Percentiles rank a stretch among this genome's conserved stretches.
Conservation (phyloP, 2,888 invertebrate genomes). For the Pachycephus smyrnensis region DNA sequence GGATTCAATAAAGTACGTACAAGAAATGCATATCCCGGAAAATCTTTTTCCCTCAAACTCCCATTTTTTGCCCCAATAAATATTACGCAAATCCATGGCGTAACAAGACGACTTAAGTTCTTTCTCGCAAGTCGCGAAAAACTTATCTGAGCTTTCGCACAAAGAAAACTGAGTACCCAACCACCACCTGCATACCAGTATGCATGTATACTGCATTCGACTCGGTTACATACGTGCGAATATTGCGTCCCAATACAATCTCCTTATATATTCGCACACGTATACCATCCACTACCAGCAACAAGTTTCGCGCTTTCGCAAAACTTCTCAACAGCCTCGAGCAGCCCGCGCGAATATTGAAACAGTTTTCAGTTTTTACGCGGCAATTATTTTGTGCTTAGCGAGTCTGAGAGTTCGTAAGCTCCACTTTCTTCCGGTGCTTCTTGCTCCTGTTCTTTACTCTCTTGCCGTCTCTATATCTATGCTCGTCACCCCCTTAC, state of each 20-base stretch:
- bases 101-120: neutral
- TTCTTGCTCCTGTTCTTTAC: neutral
- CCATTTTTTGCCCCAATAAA: neutral
- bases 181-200: neutral
- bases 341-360: slow-evolving; percentile 31
- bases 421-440: slow-evolving; percentile 6
- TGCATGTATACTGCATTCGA: neutral
- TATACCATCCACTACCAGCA: neutral
- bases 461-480: neutral
- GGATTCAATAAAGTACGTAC: no score
- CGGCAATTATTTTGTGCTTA: slow-evolving; percentile 15
- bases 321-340: slow-evolving; percentile 34
- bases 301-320: neutral
- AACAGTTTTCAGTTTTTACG: slow-evolving; percentile 27
- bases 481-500: neutral
- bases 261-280: neutral
- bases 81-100: neutral
- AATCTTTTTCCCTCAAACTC: neutral
- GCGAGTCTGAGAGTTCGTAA: slow-evolving; percentile 12
- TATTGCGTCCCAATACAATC: neutral
- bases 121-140: neutral
- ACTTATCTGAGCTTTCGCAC: neutral
- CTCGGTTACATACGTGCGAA: neutral
- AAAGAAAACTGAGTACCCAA: neutral
- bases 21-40: neutral